These are phyloP conservation scores for Isaurus tuberculatus DNA, from an alignment of 92 coral and sea anemone species.

Conservation along the genomic window DNA sequence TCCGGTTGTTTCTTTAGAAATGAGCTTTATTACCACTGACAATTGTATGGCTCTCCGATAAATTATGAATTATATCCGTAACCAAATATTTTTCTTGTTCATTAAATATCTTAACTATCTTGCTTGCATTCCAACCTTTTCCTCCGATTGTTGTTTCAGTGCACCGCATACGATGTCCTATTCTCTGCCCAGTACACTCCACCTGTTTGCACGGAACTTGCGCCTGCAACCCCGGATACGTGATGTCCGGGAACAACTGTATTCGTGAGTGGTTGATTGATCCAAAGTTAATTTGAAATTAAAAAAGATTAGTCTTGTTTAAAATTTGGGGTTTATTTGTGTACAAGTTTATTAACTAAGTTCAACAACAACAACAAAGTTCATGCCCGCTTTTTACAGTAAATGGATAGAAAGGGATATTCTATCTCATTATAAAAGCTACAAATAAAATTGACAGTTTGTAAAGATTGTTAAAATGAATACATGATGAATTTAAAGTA, in stretches of 20 bases:
- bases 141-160: slow-evolving; percentile 32
- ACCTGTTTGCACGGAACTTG: slow-evolving; percentile 86
- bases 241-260: slow-evolving; percentile 83
- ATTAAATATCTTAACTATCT: neutral
- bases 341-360: neutral
- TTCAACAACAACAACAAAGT: neutral
- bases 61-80: too few relatives aligned
- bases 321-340: neutral
- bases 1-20: too few relatives aligned
- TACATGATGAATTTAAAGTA: neutral
- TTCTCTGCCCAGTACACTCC: slow-evolving; percentile 82
- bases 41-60: too few relatives aligned
- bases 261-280: slow-evolving; percentile 69
- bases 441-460: too few relatives aligned
- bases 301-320: neutral
- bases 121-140: neutral
- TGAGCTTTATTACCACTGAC: too few relatives aligned
- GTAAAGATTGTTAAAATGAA: neutral
- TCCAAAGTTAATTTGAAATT: neutral
- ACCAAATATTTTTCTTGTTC: too few relatives aligned
- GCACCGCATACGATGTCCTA: slow-evolving; percentile 63
- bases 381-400: too few relatives aligned
- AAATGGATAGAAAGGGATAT: too few relatives aligned
- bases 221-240: slow-evolving; percentile 86
- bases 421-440: too few relatives aligned